A percentile compares a stretch with the other conserved stretches of the same genome.
Evolutionary conservation across 2,888 invertebrate species (phyloP).

Genomic region (Ennomos erosarius): DNA sequence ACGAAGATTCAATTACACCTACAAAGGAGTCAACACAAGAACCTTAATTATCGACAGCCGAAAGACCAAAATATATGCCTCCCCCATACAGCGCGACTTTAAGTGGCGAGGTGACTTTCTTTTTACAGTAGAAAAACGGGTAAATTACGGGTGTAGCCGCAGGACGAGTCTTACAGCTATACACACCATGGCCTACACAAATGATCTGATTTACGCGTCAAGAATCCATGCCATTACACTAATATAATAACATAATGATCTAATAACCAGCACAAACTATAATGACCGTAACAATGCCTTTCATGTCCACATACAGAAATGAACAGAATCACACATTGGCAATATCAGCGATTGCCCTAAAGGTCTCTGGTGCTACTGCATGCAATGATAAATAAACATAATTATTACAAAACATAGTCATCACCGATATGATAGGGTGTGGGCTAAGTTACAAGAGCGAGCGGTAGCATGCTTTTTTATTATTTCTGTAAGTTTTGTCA

Average conservation of each 20-base stretch:
- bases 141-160: no score
- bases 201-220: slow-evolving; percentile 1
- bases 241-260: slow-evolving; percentile 15
- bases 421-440: slow-evolving; percentile 15
- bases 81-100: no score
- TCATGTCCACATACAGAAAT: slow-evolving; percentile 15
- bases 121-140: no score
- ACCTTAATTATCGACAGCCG: no score
- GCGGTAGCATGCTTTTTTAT: slow-evolving; percentile 9
- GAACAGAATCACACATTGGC: slow-evolving; percentile 22
- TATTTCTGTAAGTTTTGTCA: no score
- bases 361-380: slow-evolving; percentile 57
- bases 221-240: slow-evolving; percentile 11
- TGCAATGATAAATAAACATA: slow-evolving; percentile 60
- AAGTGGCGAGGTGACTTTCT: no score
- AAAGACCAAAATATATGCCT: no score
- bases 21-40: no score
- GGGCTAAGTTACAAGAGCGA: slow-evolving; percentile 1
- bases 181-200: no score
- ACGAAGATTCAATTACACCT: no score
- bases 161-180: no score
- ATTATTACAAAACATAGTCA: slow-evolving; percentile 58
- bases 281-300: slow-evolving; percentile 16
- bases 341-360: slow-evolving; percentile 53
- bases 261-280: slow-evolving; percentile 14